phyloP scores from a whole-genome alignment of 2,888 invertebrate species.

The Chrysolina haemoptera region DNA sequence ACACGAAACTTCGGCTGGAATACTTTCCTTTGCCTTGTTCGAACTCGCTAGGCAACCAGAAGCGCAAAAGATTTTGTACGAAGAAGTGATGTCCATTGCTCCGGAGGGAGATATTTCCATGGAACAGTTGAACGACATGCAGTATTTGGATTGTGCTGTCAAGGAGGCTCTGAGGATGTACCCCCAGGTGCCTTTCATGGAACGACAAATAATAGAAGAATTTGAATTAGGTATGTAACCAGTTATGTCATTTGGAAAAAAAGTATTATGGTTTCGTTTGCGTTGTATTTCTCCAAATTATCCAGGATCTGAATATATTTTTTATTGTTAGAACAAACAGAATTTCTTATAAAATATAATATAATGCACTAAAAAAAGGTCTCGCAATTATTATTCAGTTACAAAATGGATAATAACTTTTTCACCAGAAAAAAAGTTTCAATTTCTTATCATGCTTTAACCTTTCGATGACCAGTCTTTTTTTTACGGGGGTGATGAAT shows the following conservation, averaged over 20 bases:
- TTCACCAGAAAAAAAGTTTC: too few relatives aligned
- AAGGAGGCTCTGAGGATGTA: conserved; percentile 30
- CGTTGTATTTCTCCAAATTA: background rate
- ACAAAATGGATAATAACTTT: too few relatives aligned
- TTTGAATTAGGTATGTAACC: conserved; percentile 28
- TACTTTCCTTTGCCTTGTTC: conserved; percentile 26
- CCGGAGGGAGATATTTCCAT: conserved; percentile 28
- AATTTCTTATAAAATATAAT: too few relatives aligned
- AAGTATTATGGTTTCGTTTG: background rate
- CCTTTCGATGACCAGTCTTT: too few relatives aligned
- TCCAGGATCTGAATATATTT: too few relatives aligned
- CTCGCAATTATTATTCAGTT: too few relatives aligned
- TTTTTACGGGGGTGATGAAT: too few relatives aligned
- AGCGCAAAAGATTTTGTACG: conserved; percentile 17
- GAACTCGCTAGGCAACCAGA: conserved; percentile 28
- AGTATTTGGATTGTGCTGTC: conserved; percentile 25
- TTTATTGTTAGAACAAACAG: too few relatives aligned
- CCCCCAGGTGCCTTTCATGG: conserved; percentile 31
- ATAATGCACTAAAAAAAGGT: too few relatives aligned
- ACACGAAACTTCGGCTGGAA: conserved; percentile 32
- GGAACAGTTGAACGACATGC: conserved; percentile 26
- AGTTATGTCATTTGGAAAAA: background rate
- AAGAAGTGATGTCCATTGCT: conserved; percentile 26
- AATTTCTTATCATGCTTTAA: too few relatives aligned
- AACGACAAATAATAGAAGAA: conserved; percentile 29